Percentiles rank a stretch among this genome's conserved stretches.
phyloP scores from a whole-genome alignment of 2,113 vertebrate species.

The Callocephalon fimbriatum region DNA sequence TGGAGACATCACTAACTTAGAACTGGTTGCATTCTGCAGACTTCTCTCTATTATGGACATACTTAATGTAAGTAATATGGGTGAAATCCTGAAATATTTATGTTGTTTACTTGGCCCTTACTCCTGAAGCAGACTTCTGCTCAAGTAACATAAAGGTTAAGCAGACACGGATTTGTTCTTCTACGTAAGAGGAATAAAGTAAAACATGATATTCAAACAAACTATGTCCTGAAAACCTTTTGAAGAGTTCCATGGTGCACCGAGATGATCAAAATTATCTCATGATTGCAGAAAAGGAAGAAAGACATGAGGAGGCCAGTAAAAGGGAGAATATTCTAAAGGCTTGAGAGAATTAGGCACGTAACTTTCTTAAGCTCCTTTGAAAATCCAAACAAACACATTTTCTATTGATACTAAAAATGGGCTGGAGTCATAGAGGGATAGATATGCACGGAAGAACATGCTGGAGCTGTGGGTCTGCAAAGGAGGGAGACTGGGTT shows the following conservation, averaged over 20 bases:
- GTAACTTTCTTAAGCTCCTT: neutral
- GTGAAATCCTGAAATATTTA: neutral
- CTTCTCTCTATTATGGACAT: neutral
- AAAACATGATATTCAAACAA: neutral
- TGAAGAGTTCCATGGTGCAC: neutral
- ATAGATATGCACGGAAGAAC: neutral
- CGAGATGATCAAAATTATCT: neutral
- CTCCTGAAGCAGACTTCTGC: neutral
- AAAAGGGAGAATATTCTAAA: slow-evolving; percentile 1
- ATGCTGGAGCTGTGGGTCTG: neutral
- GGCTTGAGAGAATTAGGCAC: neutral
- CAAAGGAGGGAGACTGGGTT: neutral
- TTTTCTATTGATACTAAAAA: neutral
- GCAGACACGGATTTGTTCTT: neutral
- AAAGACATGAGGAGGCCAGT: neutral
- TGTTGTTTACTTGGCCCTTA: neutral
- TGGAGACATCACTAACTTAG: neutral
- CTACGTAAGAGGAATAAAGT: neutral
- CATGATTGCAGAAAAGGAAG: neutral
- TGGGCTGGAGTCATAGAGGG: neutral
- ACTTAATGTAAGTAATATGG: neutral
- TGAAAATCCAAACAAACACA: neutral
- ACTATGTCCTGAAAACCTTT: neutral
- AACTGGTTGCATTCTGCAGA: neutral
- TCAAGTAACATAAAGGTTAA: neutral